Evolutionary conservation across 2,113 vertebrate species (phyloP), one percentile per base, ranked within the genome.

Genomic region (Ceratotherium simum): DNA sequence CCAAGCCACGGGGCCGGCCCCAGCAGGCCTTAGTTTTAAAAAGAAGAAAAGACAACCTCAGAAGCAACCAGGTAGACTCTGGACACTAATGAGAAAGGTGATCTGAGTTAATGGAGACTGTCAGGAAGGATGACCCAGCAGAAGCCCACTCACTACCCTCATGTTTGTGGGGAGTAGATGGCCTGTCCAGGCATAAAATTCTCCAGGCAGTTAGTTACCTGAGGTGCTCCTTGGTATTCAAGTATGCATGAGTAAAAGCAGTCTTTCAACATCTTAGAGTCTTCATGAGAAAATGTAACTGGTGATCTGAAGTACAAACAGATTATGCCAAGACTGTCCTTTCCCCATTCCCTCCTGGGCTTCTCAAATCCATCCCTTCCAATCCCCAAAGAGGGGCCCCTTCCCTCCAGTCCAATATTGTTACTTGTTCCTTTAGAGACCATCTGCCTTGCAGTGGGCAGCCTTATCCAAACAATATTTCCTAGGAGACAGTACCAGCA

Each of bases 401-500:
- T 65, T 65, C 58, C 39, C 21, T 78, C 54, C 20, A 62, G 51
- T 25, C 75, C 62, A 56, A 5, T 25, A 8, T 0, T 33, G 64
- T 64, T 29, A 12, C 12, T 58, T 13, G 20, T 56, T 72, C 60
- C 36, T 82, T 27, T 58, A 72, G 20, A 94, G 46, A 84, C 29
- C 6, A 20, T 7, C 17, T 21, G 20, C 76, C 60, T n/a, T 5
- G 13, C 56, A 56, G 27, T 8, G 72, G 76, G 51, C 23, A 13
- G 21, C 33, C n/a, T 80, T n/a, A 9, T 27, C 62, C 42, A 39
- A 25, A 29, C 4, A 46, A 0, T 3, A 3, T 27, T 73, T 67
- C 64, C 76, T 58, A 2, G 0, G 18, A 58, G 51, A 17, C 0
- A 2, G n/a, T 5, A 25, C 33, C 51, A 69, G 36, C 2, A 2